Evolutionary conservation across 92 coral and sea anemone genomes (phyloP).

Genomic region (Pocillopora grandis): DNA sequence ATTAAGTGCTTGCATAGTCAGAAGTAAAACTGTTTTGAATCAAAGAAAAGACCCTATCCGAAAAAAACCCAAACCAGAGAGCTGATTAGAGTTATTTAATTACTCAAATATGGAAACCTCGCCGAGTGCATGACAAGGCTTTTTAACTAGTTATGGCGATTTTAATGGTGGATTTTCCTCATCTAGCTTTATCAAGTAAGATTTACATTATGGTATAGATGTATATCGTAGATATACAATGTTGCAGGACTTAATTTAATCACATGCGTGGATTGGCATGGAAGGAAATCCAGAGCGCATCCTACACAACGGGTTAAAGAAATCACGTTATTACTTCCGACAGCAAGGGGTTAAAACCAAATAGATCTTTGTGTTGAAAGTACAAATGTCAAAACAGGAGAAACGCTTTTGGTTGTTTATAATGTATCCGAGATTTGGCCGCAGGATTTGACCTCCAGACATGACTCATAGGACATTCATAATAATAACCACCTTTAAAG

Average conservation of each 20-base stretch:
- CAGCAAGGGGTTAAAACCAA: neutral
- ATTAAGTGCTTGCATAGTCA: neutral
- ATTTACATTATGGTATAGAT: constrained; percentile 1
- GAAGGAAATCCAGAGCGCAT: neutral
- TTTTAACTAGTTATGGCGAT: neutral
- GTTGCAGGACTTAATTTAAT: neutral
- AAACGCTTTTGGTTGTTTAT: neutral
- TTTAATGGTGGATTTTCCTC: neutral
- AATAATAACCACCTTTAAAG: no score
- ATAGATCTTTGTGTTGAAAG: neutral
- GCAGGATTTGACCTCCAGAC: no score
- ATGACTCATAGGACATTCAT: no score
- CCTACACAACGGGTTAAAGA: constrained; percentile 16
- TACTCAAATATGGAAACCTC: constrained; percentile 21
- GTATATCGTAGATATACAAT: neutral
- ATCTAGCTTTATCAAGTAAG: constrained; percentile 21
- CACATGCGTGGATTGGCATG: neutral
- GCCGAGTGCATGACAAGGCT: constrained; percentile 3
- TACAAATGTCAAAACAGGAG: constrained; percentile 3
- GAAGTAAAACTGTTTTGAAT: constrained; percentile 18
- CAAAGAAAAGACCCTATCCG: neutral
- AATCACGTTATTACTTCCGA: constrained; percentile 20
- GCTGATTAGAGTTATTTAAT: constrained; percentile 1
- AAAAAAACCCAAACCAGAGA: neutral
- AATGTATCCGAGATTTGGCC: neutral